phyloP scores from a whole-genome alignment of 2,113 vertebrate genomes.

The Callospermophilus lateralis region DNA sequence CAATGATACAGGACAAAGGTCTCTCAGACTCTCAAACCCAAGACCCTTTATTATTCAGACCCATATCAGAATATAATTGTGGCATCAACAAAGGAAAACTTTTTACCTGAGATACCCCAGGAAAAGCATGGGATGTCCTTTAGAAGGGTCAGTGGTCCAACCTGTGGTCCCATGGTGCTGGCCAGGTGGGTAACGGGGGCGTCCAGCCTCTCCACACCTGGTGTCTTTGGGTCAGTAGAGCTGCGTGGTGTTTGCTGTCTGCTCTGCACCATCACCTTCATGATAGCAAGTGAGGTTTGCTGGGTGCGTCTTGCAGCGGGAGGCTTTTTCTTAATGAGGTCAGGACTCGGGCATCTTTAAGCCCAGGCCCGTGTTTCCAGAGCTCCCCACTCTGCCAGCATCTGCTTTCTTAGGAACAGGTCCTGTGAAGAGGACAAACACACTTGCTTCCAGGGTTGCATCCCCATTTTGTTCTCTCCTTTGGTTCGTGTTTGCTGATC shows the following conservation, averaged over 20 bases:
- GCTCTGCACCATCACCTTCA: rapidly evolving
- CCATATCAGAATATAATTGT: too few relatives aligned
- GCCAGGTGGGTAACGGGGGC: rapidly evolving
- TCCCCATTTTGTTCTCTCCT: neutral
- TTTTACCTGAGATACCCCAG: neutral
- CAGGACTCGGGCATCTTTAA: neutral
- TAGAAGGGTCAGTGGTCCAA: neutral
- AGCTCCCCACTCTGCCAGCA: neutral
- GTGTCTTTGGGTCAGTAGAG: neutral
- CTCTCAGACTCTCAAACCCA: neutral
- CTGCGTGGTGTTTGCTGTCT: rapidly evolving
- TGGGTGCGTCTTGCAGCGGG: rapidly evolving
- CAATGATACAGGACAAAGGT: too few relatives aligned
- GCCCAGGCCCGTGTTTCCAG: neutral
- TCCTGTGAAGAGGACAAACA: neutral
- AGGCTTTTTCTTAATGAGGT: neutral
- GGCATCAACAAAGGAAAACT: neutral
- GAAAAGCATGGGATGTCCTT: neutral
- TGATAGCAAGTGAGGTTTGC: rapidly evolving
- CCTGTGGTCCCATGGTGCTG: neutral
- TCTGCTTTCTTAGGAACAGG: constrained; percentile 43
- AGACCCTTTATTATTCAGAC: neutral
- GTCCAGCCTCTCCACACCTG: rapidly evolving
- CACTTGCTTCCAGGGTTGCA: neutral
- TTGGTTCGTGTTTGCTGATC: neutral